phyloP scores from a whole-genome alignment of 2,797 vertebrate species.

The Xenopus petersii region DNA sequence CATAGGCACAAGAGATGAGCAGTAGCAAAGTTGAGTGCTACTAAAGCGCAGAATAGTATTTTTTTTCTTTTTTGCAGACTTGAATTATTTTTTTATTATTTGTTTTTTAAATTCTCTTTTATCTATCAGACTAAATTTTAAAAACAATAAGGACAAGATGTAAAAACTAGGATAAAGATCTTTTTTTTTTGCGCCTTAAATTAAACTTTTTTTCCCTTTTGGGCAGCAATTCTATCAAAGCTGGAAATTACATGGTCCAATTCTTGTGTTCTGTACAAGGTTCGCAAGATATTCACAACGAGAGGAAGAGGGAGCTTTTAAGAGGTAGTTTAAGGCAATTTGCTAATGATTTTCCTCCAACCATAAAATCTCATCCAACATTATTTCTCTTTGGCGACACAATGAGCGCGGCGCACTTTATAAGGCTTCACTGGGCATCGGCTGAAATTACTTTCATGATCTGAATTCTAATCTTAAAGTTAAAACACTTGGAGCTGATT shows the following conservation, averaged over 20 bases:
- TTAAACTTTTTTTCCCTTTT: no score
- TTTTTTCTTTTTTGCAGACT: no score
- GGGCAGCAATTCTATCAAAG: neutral
- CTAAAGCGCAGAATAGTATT: no score
- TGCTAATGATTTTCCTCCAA: slow-evolving; percentile 38
- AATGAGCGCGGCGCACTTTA: slow-evolving; percentile 16
- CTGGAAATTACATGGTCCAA: slow-evolving; percentile 5
- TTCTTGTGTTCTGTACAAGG: slow-evolving; percentile 10
- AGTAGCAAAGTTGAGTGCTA: no score
- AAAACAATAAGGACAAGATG: no score
- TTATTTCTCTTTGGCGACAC: slow-evolving; percentile 26
- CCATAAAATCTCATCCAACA: slow-evolving; percentile 33
- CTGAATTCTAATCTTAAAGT: slow-evolving; percentile 22
- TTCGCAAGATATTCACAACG: slow-evolving; percentile 3
- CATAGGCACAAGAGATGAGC: no score
- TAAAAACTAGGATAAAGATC: no score
- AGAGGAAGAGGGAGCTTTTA: slow-evolving; percentile 13
- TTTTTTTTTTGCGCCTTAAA: no score
- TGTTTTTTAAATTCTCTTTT: no score
- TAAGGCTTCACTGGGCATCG: neutral
- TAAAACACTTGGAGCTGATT: neutral
- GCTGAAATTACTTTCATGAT: slow-evolving; percentile 18
- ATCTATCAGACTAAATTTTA: no score
- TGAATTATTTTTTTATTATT: no score
- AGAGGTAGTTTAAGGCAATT: slow-evolving; percentile 35